A percentile compares a stretch with the other conserved stretches of the same genome.
These are phyloP conservation scores for Molossus molossus DNA, from an alignment of 2,797 vertebrate genomes.

Conservation along the genomic window DNA sequence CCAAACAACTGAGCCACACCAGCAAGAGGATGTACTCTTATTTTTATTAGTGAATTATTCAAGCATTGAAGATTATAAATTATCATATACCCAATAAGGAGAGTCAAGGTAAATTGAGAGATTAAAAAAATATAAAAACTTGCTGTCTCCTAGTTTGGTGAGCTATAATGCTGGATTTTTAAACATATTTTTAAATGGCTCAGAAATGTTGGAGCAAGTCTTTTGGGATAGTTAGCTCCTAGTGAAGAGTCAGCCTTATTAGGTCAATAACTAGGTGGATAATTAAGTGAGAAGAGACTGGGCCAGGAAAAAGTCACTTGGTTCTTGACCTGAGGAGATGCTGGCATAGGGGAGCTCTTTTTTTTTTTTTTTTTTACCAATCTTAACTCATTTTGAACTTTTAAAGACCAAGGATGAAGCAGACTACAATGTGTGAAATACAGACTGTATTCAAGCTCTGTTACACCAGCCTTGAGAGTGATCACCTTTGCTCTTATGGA, in stretches of 20 bases:
- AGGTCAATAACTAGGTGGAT: neutral
- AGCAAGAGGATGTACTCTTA: neutral
- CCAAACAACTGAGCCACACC: neutral
- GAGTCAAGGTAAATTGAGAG: neutral
- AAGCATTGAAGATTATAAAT: slow-evolving; percentile 12
- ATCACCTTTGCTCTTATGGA: neutral
- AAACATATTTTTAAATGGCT: slow-evolving; percentile 14
- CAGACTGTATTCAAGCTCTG: neutral
- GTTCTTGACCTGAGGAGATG: neutral
- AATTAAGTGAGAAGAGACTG: slow-evolving; percentile 4
- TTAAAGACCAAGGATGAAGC: neutral
- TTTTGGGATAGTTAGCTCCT: neutral
- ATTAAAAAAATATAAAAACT: neutral
- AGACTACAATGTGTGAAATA: neutral
- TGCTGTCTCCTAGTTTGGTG: neutral
- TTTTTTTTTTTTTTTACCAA: no score
- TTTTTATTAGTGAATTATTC: neutral
- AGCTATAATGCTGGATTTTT: neutral
- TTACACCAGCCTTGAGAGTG: neutral
- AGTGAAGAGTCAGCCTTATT: neutral
- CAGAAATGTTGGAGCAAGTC: neutral
- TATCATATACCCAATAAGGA: neutral
- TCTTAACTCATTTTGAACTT: neutral
- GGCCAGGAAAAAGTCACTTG: neutral
- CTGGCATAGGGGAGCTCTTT: neutral